Conservation (phyloP, 2,888 invertebrate genomes). For the Orgyia antiqua region DNA sequence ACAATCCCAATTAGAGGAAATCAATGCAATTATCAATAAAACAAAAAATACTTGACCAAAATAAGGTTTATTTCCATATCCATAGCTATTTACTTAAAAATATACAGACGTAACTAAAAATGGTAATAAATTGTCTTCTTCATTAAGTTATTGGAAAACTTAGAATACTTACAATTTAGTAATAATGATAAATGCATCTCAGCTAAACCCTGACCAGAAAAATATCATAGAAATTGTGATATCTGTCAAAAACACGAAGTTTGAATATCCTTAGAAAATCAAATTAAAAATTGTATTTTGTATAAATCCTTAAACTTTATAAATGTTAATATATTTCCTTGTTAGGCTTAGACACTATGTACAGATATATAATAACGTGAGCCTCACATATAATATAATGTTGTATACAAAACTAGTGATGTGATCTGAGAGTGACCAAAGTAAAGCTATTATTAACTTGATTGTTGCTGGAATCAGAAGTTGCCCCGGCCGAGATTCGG, state of each 20-base stretch:
- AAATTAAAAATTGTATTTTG: neutral
- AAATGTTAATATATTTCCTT: conserved; percentile 13
- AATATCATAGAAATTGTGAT: conserved; percentile 15
- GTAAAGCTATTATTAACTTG: conserved; percentile 29
- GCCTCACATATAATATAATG: conserved; percentile 23
- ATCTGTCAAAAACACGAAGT: too few relatives aligned
- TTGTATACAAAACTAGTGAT: conserved; percentile 34
- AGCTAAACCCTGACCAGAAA: conserved; percentile 29
- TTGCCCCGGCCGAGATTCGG: conserved; percentile 73
- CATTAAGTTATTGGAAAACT: conserved; percentile 59
- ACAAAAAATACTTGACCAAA: too few relatives aligned
- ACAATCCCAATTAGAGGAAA: too few relatives aligned
- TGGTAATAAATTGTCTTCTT: too few relatives aligned
- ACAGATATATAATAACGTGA: conserved; percentile 24
- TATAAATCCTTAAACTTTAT: neutral
- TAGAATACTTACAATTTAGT: conserved; percentile 38
- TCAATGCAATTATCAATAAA: too few relatives aligned
- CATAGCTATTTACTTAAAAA: conserved; percentile 55
- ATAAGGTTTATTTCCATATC: conserved; percentile 54
- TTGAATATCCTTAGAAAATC: conserved; percentile 2
- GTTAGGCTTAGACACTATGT: conserved; percentile 24
- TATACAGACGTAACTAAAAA: conserved; percentile 68
- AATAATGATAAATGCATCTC: conserved; percentile 61
- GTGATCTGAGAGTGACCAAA: conserved; percentile 35
- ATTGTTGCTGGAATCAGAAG: conserved; percentile 55